Percentiles rank a stretch among this genome's conserved stretches.
These are phyloP conservation scores for Phorcus lineatus DNA, from an alignment of 2,888 invertebrate species.

Conservation along the genomic window DNA sequence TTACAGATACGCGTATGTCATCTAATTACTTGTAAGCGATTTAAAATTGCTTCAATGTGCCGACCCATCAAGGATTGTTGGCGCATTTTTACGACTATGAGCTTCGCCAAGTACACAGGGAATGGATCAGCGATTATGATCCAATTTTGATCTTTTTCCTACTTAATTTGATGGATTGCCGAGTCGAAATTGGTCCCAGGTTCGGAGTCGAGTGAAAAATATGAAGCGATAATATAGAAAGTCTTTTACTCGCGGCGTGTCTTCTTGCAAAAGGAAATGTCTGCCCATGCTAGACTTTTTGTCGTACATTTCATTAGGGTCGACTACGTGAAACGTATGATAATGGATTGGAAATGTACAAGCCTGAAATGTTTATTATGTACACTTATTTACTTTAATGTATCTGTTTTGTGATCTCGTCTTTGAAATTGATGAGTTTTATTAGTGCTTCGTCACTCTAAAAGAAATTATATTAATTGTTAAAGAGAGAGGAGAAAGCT, in stretches of 20 bases:
- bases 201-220: not conserved
- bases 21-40: not conserved
- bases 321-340: not conserved
- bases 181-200: not conserved
- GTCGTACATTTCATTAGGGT: not conserved
- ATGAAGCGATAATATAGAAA: conserved; percentile 1
- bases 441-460: too few relatives aligned
- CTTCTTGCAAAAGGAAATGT: not conserved
- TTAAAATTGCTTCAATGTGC: not conserved
- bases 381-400: too few relatives aligned
- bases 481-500: too few relatives aligned
- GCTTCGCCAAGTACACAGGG: not conserved
- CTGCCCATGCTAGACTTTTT: not conserved
- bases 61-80: not conserved
- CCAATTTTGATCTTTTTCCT: conserved; percentile 5
- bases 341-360: too few relatives aligned
- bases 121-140: conserved; percentile 3
- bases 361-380: too few relatives aligned
- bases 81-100: conserved; percentile 5
- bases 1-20: not conserved
- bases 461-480: too few relatives aligned
- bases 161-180: conserved; percentile 8
- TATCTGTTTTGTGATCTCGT: too few relatives aligned
- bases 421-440: too few relatives aligned
- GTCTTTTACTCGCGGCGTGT: not conserved